These are phyloP conservation scores for Lochmaea crataegi DNA, from an alignment of 2,888 invertebrate genomes.

Conservation along the genomic window DNA sequence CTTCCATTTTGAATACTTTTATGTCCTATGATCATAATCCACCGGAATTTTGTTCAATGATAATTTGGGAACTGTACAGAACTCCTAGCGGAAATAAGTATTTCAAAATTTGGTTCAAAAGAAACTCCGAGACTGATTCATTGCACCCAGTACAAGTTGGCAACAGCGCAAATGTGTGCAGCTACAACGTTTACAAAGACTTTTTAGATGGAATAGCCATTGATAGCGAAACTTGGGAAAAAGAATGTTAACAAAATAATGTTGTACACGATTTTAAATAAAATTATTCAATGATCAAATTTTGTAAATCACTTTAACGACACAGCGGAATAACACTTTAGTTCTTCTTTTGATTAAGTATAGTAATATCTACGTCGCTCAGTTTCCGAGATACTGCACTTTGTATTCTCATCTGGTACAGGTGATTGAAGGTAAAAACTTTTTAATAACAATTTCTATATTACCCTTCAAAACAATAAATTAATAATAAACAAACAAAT, in stretches of 20 bases:
- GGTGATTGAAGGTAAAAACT: too few species aligned
- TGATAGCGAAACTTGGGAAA: conserved; percentile 7
- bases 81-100: conserved; percentile 51
- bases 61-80: conserved; percentile 75
- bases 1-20: conserved; percentile 77
- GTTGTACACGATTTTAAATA: too few species aligned
- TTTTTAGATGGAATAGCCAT: conserved; percentile 12
- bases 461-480: neutral
- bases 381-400: too few species aligned
- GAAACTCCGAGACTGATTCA: conserved; percentile 60
- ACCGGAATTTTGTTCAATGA: conserved; percentile 76
- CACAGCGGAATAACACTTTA: too few species aligned
- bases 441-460: neutral
- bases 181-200: conserved; percentile 7
- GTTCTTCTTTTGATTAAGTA: too few species aligned
- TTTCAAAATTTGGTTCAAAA: conserved; percentile 71
- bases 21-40: conserved; percentile 75
- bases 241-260: neutral
- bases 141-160: neutral
- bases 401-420: too few species aligned
- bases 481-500: conserved; percentile 3
- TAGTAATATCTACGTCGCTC: too few species aligned
- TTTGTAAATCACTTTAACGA: too few species aligned
- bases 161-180: neutral
- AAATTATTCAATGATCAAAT: too few species aligned